Conservation (phyloP, 2,113 vertebrate species). For the Girardinichthys multiradiatus region DNA sequence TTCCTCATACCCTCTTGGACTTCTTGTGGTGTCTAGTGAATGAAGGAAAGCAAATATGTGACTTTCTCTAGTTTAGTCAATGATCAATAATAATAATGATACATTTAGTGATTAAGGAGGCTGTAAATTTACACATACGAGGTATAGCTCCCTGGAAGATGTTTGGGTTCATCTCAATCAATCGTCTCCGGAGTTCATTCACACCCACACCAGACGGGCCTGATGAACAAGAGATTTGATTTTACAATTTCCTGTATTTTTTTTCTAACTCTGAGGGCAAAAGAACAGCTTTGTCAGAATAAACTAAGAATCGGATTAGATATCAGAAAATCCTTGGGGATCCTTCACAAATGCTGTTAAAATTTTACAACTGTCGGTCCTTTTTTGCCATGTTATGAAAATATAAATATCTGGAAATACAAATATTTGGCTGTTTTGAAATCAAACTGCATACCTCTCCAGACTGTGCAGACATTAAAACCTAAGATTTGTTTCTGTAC, state of each 20-base stretch:
- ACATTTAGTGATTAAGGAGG: not conserved
- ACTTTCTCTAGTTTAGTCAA: not conserved
- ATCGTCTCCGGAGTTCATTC: conserved; percentile 88
- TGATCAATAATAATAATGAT: not conserved
- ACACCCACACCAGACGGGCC: conserved; percentile 94
- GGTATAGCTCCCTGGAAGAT: conserved; percentile 88
- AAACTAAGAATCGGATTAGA: too few relatives aligned
- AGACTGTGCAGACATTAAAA: not conserved
- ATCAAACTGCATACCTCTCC: not conserved
- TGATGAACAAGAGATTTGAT: conserved; percentile 45
- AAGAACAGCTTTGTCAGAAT: too few relatives aligned
- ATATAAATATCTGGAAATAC: too few relatives aligned
- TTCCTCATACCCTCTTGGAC: conserved; percentile 89
- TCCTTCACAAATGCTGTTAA: too few relatives aligned
- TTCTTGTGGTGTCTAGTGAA: conserved; percentile 88
- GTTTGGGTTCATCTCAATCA: conserved; percentile 86
- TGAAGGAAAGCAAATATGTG: not conserved
- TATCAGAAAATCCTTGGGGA: too few relatives aligned
- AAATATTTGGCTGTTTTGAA: too few relatives aligned
- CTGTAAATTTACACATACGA: conserved; percentile 84
- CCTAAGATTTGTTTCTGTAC: conserved; percentile 65
- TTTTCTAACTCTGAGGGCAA: too few relatives aligned
- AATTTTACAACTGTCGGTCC: too few relatives aligned
- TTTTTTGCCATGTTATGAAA: too few relatives aligned
- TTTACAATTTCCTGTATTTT: too few relatives aligned